Evolutionary conservation across 1,140 invertebrate species (phyloP).

Genomic region (Helicorthomorpha holstii): DNA sequence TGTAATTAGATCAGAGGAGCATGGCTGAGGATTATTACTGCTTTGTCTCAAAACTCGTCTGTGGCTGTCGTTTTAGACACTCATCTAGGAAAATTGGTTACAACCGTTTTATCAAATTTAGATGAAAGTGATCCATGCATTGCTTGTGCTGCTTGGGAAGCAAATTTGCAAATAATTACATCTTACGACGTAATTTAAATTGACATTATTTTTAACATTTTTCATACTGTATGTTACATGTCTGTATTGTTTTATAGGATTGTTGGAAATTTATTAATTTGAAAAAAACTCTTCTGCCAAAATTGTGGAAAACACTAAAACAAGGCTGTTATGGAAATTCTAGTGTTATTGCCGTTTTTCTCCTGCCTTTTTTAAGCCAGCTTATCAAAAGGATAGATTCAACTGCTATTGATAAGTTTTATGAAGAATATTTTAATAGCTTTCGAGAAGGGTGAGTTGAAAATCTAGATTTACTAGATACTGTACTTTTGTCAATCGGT

Average conservation of each 20-base stretch:
- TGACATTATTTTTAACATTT: not conserved
- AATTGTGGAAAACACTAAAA: slow-evolving; percentile 44
- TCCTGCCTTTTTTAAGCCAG: slow-evolving; percentile 52
- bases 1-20: slow-evolving; percentile 33
- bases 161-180: slow-evolving; percentile 31
- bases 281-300: slow-evolving; percentile 49
- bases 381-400: slow-evolving; percentile 35
- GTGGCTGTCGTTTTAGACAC: slow-evolving; percentile 22
- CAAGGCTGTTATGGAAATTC: slow-evolving; percentile 51
- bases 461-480: no score
- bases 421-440: slow-evolving; percentile 46
- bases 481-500: no score
- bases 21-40: slow-evolving; percentile 48
- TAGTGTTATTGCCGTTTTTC: slow-evolving; percentile 45
- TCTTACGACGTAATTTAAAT: not conserved
- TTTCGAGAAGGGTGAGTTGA: slow-evolving; percentile 43
- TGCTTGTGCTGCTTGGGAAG: slow-evolving; percentile 49
- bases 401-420: slow-evolving; percentile 36
- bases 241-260: not conserved
- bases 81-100: slow-evolving; percentile 36
- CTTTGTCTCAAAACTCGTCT: slow-evolving; percentile 22
- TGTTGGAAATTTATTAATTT: slow-evolving; percentile 48
- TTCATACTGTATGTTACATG: not conserved
- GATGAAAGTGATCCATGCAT: slow-evolving; percentile 51
- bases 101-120: slow-evolving; percentile 42